phyloP scores from a whole-genome alignment of 2,113 vertebrate species.

The Trinectes maculatus region DNA sequence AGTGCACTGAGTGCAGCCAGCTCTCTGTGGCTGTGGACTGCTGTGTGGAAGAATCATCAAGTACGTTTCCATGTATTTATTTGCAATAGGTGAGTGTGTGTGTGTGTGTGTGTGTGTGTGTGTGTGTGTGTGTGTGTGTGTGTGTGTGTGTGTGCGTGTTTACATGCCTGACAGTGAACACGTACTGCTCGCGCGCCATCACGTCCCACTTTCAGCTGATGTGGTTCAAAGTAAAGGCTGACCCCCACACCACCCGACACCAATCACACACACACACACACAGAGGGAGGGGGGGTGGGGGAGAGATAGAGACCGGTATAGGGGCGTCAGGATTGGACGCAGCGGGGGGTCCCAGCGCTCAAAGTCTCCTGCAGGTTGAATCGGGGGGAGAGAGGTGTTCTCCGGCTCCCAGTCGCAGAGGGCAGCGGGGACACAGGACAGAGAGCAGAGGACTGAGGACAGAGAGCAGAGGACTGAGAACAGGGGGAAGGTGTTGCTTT shows the following conservation, averaged over 20 bases:
- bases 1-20: too few species aligned
- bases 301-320: too few species aligned
- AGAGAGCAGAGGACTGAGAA: too few species aligned
- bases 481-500: too few species aligned
- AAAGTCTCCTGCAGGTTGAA: conserved; percentile 51
- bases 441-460: too few species aligned
- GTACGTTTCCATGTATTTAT: neutral
- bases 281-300: too few species aligned
- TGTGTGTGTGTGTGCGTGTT: conserved; percentile 1
- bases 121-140: conserved; percentile 8
- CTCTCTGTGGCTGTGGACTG: too few species aligned
- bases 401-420: conserved; percentile 52
- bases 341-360: conserved; percentile 72
- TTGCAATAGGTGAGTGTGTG: neutral
- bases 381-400: conserved; percentile 63
- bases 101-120: neutral
- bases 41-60: too few species aligned
- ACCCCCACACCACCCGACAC: conserved; percentile 24
- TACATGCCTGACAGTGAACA: too few species aligned
- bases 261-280: conserved; percentile 8
- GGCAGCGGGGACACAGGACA: conserved; percentile 47
- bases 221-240: conserved; percentile 49
- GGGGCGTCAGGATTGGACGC: conserved; percentile 74
- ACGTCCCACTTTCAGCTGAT: conserved; percentile 40
- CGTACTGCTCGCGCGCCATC: conserved; percentile 16